A percentile compares a stretch with the other conserved stretches of the same genome.
These are phyloP conservation scores for Cosmorhoe ocellata DNA, from an alignment of 2,888 invertebrate species.

Conservation along the genomic window DNA sequence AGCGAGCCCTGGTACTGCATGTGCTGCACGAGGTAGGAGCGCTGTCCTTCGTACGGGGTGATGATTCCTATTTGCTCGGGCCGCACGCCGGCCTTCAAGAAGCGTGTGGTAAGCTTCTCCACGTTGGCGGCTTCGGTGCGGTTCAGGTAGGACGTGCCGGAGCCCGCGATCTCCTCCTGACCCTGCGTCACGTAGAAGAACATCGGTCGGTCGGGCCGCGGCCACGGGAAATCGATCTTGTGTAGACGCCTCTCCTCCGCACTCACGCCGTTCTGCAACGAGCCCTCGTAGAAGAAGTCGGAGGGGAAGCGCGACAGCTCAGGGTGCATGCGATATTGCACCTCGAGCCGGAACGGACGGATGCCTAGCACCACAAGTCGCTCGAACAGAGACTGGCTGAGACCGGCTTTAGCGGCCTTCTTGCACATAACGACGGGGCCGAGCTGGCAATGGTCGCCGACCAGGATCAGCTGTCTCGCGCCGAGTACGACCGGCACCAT, in stretches of 20 bases:
- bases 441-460: constrained; percentile 99
- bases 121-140: constrained; percentile 99
- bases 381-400: constrained; percentile 98
- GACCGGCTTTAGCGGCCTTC: constrained; percentile 97
- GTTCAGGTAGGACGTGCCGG: constrained; percentile 99
- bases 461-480: constrained; percentile 97
- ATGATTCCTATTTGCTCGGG: constrained; percentile 99
- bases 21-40: constrained; percentile 98
- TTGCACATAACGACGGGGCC: constrained; percentile 99
- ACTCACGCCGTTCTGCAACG: constrained; percentile 99
- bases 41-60: constrained; percentile 99
- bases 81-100: constrained; percentile 96
- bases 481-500: constrained; percentile 99
- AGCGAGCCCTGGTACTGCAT: constrained; percentile 99
- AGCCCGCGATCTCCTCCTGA: constrained; percentile 99
- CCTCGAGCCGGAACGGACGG: constrained; percentile 97
- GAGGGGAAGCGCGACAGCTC: constrained; percentile 98
- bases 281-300: constrained; percentile 99
- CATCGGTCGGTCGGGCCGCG: constrained; percentile 97
- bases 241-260: constrained; percentile 95
- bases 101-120: constrained; percentile 97
- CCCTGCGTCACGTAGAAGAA: constrained; percentile 99
- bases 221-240: constrained; percentile 99
- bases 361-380: constrained; percentile 98
- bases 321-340: constrained; percentile 99